Conservation (phyloP, 1,140 invertebrate genomes). For the Conus betulinus region DNA sequence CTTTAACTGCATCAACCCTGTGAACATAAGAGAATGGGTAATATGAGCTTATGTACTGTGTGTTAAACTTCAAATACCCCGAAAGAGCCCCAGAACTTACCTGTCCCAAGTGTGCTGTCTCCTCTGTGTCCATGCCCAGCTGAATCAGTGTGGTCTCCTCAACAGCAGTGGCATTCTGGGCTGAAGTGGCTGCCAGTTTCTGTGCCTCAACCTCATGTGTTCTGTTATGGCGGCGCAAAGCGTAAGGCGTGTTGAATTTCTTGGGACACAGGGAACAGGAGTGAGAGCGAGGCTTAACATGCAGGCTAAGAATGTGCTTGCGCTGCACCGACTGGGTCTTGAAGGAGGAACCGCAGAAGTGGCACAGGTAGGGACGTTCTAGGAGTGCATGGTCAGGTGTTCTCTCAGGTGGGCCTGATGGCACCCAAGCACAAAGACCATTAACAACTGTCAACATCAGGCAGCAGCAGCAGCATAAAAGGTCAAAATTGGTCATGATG, state of each 20-base stretch:
- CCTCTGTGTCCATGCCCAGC: slow-evolving; percentile 19
- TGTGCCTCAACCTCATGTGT: slow-evolving; percentile 60
- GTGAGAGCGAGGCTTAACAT: slow-evolving; percentile 72
- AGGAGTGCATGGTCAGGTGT: slow-evolving; percentile 73
- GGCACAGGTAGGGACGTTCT: slow-evolving; percentile 75
- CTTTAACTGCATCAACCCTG: too few relatives aligned
- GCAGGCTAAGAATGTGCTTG: slow-evolving; percentile 75
- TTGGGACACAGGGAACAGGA: slow-evolving; percentile 71
- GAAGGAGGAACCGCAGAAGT: slow-evolving; percentile 77
- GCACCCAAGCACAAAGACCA: too few relatives aligned
- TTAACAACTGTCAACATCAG: slow-evolving; percentile 30
- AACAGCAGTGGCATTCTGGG: neutral
- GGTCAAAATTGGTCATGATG: too few relatives aligned
- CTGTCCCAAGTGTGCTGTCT: neutral
- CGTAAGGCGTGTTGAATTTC: slow-evolving; percentile 76
- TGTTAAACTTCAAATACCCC: too few relatives aligned
- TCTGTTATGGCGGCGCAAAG: slow-evolving; percentile 72
- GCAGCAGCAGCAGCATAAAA: neutral
- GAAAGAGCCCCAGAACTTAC: neutral
- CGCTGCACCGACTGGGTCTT: slow-evolving; percentile 76
- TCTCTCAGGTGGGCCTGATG: slow-evolving; percentile 66
- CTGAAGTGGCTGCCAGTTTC: neutral
- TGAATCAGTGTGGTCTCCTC: slow-evolving; percentile 17
- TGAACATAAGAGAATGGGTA: too few relatives aligned
- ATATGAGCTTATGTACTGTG: too few relatives aligned